Evolutionary conservation across 2,888 invertebrate genomes (phyloP), one percentile per base, ranked within the genome.

Genomic region (Trichogramma dendrolimi): DNA sequence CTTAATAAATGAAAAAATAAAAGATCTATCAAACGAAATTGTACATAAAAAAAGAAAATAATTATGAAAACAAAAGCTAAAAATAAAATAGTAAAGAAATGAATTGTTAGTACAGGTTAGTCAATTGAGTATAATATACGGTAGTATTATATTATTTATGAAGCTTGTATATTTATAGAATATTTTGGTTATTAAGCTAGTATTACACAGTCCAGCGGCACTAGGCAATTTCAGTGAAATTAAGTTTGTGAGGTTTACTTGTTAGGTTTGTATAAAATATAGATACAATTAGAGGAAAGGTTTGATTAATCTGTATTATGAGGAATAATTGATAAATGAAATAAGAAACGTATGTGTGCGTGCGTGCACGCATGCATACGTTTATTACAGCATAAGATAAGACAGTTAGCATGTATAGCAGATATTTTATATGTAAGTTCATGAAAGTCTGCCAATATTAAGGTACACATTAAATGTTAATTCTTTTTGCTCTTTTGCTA

Each of bases 161-260:
- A 57, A 55, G 57, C 60, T 62, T 47, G 27, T 27, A 54, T 64
- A 60, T 61, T 59, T 55, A 58, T 51, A 58, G 52, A 52, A 27
- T 27, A 27, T 27, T 27, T 52, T 53, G 27, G 4, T 55, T 59
- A 57, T 59, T 59, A 48, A 55, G 50, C 55, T 60, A 14, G 44
- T 65, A 50, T 40, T 58, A 64, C 59, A 62, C 55, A 64, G 57
- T 58, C 58, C 61, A 62, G 63, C 58, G 62, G 60, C 50, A 59
- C 60, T 60, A 67, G 61, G 65, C 65, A 48, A 60, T 60, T 61
- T 61, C 27, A 43, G 11, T 27, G 27, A 27, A 27, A 27, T 27
- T 46, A 60, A 52, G 55, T 60, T 44, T 62, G 62, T 65, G 60
- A 65, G 65, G 65, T 65, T 64, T 65, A 60, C 58, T 65, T 65